Evolutionary conservation across 2,797 vertebrate genomes (phyloP).

Genomic region (Cossypha heuglini): DNA sequence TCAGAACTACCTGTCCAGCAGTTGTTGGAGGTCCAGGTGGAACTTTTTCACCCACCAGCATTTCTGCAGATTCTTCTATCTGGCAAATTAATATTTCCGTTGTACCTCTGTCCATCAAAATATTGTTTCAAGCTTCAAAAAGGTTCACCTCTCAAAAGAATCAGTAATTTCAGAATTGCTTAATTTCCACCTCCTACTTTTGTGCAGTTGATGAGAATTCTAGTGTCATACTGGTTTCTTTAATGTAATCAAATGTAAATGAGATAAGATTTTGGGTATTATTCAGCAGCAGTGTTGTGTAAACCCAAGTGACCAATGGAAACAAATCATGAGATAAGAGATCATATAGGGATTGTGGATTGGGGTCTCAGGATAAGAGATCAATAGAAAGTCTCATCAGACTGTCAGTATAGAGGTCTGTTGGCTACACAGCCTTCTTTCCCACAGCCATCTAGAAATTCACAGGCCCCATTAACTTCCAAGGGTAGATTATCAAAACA

Average conservation of each 20-base stretch:
- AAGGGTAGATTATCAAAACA: conserved; percentile 12
- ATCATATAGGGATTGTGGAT: neutral
- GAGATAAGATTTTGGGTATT: neutral
- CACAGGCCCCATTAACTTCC: conserved; percentile 40
- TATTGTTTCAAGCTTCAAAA: neutral
- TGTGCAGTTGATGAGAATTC: neutral
- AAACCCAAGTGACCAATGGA: neutral
- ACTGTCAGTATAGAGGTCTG: neutral
- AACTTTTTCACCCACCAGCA: neutral
- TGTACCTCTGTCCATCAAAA: neutral
- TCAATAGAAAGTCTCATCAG: neutral
- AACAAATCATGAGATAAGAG: neutral
- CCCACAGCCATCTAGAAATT: conserved; percentile 14
- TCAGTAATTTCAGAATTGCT: neutral
- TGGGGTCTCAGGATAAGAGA: neutral
- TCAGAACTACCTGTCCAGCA: neutral
- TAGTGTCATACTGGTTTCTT: neutral
- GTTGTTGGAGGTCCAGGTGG: neutral
- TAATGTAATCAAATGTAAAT: neutral
- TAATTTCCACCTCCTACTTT: neutral
- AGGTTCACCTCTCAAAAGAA: neutral
- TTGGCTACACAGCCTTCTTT: neutral
- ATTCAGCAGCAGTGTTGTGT: neutral
- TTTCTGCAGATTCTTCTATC: neutral
- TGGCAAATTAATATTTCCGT: neutral